Evolutionary conservation across 2,888 invertebrate species (phyloP), one percentile per base, ranked within the genome.

Genomic region (Heteropelma amictum): DNA sequence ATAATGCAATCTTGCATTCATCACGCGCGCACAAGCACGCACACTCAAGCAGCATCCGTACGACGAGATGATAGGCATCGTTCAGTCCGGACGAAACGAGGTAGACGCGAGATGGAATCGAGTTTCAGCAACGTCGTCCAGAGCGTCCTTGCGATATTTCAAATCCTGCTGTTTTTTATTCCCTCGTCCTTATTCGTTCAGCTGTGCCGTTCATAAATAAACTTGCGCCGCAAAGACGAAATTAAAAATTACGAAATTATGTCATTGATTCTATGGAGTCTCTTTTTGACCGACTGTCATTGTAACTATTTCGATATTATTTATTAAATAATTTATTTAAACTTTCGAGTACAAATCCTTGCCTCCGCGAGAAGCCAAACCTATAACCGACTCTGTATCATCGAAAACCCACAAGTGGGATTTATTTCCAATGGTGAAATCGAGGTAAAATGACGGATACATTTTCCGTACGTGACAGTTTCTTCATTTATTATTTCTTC

Each of bases 1-100:
- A 82, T 82, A 81, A 83, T 82, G 79, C 77, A 78, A 71, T 82
- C 83, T 82, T 79, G 80, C 80, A 82, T 83, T 82, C 82, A 81
- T 83, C 82, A 81, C 73, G 65, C 40, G 23, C 51, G 35, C 49
- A 35, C 61, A 82, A 81, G 80, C 73, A 71, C 40, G 23, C 51
- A 45, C 49, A 35, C 61, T 23, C 49, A n/a, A 17, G 35, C 21
- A 53, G 47, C 45, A 42, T 23, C n/a, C n/a, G 40, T 14, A 14
- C 63, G 12, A 54, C 21, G 54, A 72, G 63, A 63, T 63, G 67
- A 68, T 68, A 72, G 51, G 68, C 63, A 61, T 61, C 54, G 60
- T 40, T 49, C 53, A 26, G 19, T 51, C 30, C 33, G 6, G 19
- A 33, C 26, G 40, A 35, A 54, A 45, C 53, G 21, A 28, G 21